Base-by-base conservation (phyloP, 2,888 invertebrate species). In the Heliconius charithonia region DNA sequence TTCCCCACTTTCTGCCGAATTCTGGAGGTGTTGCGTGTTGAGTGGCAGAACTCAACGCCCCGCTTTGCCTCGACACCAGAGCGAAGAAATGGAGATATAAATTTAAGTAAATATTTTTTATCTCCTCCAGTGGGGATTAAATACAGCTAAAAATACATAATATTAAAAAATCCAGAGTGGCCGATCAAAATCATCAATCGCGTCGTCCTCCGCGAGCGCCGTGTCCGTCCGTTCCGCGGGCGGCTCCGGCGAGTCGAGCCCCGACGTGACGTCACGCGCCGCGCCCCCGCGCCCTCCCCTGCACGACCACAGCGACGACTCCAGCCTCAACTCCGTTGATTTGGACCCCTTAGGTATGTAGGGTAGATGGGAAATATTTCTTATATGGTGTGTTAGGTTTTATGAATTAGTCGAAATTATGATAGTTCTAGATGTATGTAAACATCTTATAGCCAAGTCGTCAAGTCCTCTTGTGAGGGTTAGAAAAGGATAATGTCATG, bases 291-390 rank as follows among this genome's bases (percentile, higher is more conserved):
- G 95, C 75, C 91, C 94, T 0, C 95, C 96, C 2, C 87, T 88
- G 27, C 90, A 91, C 82, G 93, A 92, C 85, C 94, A 94, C 83
- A 98, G 98, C 85, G 98, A 98, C 87, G 98, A 98, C 88, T 98
- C 98, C 79, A 98, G 98, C 79, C 95, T 99, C 81, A 99, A 99
- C 90, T 98, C 98, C 82, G 97, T 98, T 77, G 98, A 98, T 85
- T 93, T 98, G 84, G 98, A 98, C 88, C 96, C 96, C 12, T 94
- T 97, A 85, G 96, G 96, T 86, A 91, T 93, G 90, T 87, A n/a
- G 25, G 63, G 16, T 63, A 59, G 10, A 59, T n/a, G 2, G 9
- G 10, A n/a, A 59, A 10, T n/a, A 9, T 59, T 51, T 19, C 2
- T 51, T 51, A 19, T 51, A 19, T 6, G n/a, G 0, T n/a, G n/a